These are phyloP conservation scores for Carettochelys insculpta DNA, from an alignment of 2,113 vertebrate species.

Conservation along the genomic window DNA sequence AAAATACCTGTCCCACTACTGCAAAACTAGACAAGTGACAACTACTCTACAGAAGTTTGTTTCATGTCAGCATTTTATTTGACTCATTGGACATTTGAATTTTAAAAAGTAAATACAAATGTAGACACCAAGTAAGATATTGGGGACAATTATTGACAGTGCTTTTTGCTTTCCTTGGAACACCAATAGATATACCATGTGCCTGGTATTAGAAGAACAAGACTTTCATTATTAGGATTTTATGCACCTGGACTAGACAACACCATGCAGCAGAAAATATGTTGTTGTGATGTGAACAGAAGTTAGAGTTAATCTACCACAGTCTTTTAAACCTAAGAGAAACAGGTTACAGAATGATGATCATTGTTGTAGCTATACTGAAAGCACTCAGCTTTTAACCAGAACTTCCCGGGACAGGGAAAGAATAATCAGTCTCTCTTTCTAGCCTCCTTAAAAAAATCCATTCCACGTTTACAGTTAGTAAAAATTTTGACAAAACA, in stretches of 20 bases:
- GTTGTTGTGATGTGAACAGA: slow-evolving; percentile 7
- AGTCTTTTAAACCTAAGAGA: neutral
- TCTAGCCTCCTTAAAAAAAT: neutral
- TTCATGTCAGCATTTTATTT: slow-evolving; percentile 59
- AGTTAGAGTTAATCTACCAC: neutral
- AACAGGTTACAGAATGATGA: neutral
- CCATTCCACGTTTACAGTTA: neutral
- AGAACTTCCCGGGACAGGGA: neutral
- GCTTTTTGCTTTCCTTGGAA: slow-evolving; percentile 23
- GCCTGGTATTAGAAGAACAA: slow-evolving; percentile 53
- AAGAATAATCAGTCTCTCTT: neutral
- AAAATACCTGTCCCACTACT: slow-evolving; percentile 28
- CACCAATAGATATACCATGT: slow-evolving; percentile 59
- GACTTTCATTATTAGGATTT: slow-evolving; percentile 62
- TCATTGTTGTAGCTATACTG: neutral
- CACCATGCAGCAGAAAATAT: slow-evolving; percentile 29
- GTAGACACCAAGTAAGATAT: slow-evolving; percentile 40
- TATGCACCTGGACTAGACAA: slow-evolving; percentile 32
- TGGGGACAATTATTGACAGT: slow-evolving; percentile 49
- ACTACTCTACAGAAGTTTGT: neutral
- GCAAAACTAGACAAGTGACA: slow-evolving; percentile 54
- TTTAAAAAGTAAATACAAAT: slow-evolving; percentile 60
- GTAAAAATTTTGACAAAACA: neutral
- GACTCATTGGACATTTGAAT: slow-evolving; percentile 65
- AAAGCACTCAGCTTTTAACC: neutral